A percentile compares a stretch with the other conserved stretches of the same genome.
Evolutionary conservation across 2,113 vertebrate species (phyloP).

Genomic region (Ophthalmolycus amberensis): DNA sequence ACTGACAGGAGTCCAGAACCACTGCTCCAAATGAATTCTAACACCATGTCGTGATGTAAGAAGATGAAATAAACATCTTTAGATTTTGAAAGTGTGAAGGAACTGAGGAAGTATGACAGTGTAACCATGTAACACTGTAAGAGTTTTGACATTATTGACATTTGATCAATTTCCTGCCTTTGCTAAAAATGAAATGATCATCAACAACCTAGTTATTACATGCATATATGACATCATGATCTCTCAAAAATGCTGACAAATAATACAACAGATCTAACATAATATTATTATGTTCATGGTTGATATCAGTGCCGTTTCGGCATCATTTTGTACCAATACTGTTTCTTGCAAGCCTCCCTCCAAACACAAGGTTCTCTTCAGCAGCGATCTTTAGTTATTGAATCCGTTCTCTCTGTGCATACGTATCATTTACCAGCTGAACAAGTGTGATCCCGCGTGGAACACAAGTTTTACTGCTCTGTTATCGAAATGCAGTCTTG

Average conservation of each 20-base stretch:
- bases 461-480: slow-evolving; percentile 54
- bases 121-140: not conserved
- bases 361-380: not conserved
- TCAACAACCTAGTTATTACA: too few relatives aligned
- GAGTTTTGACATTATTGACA: not conserved
- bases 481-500: slow-evolving; percentile 48
- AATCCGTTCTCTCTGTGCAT: slow-evolving; percentile 3
- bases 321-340: not conserved
- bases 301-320: not conserved
- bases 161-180: not conserved
- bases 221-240: too few relatives aligned
- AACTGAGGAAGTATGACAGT: too few relatives aligned
- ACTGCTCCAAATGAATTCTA: too few relatives aligned
- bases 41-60: not conserved
- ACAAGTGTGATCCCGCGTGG: slow-evolving; percentile 34
- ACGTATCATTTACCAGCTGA: slow-evolving; percentile 39
- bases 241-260: too few relatives aligned
- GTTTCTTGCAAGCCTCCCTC: not conserved
- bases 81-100: not conserved
- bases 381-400: not conserved
- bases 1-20: too few relatives aligned
- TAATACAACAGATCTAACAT: too few relatives aligned
- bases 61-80: not conserved
- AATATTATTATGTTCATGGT: not conserved
- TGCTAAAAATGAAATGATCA: too few relatives aligned